Percentiles rank a stretch among this genome's conserved stretches.
Conservation (phyloP, 2,113 vertebrate species). For the Excalfactoria chinensis region DNA sequence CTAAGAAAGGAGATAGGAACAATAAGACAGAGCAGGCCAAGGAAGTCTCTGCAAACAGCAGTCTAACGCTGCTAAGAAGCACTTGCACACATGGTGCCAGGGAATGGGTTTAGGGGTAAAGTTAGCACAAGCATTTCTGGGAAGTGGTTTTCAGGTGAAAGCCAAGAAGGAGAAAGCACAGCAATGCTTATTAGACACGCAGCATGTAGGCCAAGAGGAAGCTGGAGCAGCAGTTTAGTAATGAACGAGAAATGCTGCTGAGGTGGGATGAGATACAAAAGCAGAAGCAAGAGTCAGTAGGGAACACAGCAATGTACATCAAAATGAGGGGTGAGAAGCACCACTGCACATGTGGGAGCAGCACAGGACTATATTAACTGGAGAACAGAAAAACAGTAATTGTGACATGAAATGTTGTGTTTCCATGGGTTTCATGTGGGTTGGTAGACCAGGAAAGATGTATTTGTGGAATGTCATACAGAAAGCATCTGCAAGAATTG, state of each 20-base stretch:
- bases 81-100: not conserved
- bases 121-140: not conserved
- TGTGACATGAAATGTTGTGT: not conserved
- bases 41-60: not conserved
- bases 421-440: not conserved
- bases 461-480: not conserved
- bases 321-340: fast-evolving
- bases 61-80: not conserved
- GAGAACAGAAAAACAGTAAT: not conserved
- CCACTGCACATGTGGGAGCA: fast-evolving
- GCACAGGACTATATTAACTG: not conserved
- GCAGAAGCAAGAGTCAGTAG: not conserved
- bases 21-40: not conserved
- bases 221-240: not conserved
- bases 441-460: fast-evolving
- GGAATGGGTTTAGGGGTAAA: not conserved
- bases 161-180: not conserved
- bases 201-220: fast-evolving
- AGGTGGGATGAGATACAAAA: not conserved
- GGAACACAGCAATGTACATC: fast-evolving
- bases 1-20: not conserved
- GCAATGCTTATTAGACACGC: not conserved
- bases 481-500: not conserved
- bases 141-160: not conserved
- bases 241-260: not conserved